Percentiles rank a stretch among this genome's conserved stretches.
Conservation (phyloP, 2,888 invertebrate genomes). For the Acronicta aceris region DNA sequence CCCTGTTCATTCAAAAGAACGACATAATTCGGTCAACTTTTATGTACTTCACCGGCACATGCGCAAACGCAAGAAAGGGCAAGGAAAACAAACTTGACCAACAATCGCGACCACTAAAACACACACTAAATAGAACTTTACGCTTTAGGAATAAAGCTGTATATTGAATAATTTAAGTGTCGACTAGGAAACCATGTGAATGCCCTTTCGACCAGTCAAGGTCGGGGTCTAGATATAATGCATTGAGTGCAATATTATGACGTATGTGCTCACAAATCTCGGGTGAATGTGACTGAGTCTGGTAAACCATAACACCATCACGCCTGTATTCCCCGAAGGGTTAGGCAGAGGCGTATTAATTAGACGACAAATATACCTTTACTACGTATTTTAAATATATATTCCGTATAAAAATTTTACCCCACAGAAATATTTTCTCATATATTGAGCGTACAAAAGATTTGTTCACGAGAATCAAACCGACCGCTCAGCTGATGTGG, state of each 20-base stretch:
- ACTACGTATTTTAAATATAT: no score
- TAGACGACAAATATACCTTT: no score
- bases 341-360: no score
- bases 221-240: conserved; percentile 36
- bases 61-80: not conserved
- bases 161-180: not conserved
- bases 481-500: not conserved
- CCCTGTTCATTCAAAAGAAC: no score
- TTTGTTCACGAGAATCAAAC: no score
- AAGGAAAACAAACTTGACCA: conserved; percentile 2
- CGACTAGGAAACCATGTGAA: conserved; percentile 36
- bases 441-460: no score
- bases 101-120: not conserved
- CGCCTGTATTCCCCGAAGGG: no score
- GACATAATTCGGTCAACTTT: no score
- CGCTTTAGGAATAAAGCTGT: not conserved
- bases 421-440: no score
- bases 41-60: no score
- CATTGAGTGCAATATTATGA: conserved; percentile 10
- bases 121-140: conserved; percentile 5
- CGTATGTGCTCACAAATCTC: conserved; percentile 8
- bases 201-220: conserved; percentile 43
- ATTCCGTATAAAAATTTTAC: no score
- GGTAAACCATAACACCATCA: not conserved
- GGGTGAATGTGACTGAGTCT: conserved; percentile 9